Conservation (phyloP, 2,888 invertebrate genomes). For the Xylophagus ater region DNA sequence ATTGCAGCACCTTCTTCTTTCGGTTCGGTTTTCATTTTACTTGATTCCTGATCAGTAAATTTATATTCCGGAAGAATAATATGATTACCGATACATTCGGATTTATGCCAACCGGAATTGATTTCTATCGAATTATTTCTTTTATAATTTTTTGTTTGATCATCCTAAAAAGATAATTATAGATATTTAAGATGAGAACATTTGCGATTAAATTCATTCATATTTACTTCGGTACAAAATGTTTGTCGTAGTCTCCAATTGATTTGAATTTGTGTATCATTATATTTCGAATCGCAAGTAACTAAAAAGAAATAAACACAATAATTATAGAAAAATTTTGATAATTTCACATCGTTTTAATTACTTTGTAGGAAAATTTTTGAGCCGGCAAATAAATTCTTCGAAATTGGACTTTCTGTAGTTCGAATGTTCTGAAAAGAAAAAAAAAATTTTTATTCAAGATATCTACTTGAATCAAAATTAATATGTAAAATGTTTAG, state of each 20-base stretch:
- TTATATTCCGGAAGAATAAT: conserved; percentile 20
- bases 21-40: background rate
- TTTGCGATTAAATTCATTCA: conserved; percentile 9
- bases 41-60: conserved; percentile 8
- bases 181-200: conserved; percentile 5
- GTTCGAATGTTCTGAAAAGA: conserved; percentile 38
- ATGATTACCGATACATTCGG: conserved; percentile 18
- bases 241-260: conserved; percentile 40
- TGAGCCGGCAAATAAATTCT: conserved; percentile 59
- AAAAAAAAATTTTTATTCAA: background rate
- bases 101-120: background rate
- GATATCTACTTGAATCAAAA: background rate
- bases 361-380: conserved; percentile 57
- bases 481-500: background rate
- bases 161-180: conserved; percentile 12
- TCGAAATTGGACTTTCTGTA: conserved; percentile 44
- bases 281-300: conserved; percentile 38
- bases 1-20: background rate
- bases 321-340: conserved; percentile 4
- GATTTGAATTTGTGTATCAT: conserved; percentile 38
- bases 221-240: conserved; percentile 18
- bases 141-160: conserved; percentile 11
- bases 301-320: conserved; percentile 30
- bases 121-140: background rate
- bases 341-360: conserved; percentile 1